Conservation (phyloP, 2,888 invertebrate species). For the Gortyna flavago region DNA sequence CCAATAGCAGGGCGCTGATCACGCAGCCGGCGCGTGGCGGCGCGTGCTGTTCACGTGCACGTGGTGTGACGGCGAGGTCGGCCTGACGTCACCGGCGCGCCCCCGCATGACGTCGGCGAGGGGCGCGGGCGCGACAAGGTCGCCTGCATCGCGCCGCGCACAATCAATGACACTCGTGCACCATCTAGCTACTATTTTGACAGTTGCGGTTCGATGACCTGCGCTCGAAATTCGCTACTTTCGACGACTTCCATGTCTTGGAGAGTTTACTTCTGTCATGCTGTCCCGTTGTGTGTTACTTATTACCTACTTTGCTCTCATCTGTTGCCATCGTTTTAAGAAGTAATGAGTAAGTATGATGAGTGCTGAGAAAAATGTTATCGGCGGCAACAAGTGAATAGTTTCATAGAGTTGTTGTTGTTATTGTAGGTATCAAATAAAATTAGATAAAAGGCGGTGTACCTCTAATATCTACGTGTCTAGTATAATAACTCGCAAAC, state of each 20-base stretch:
- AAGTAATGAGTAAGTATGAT: constrained; percentile 19
- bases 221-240: constrained; percentile 59
- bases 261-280: not conserved
- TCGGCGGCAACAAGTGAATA: constrained; percentile 38
- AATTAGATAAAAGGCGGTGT: constrained; percentile 49
- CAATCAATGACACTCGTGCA: constrained; percentile 71
- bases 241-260: constrained; percentile 38
- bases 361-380: constrained; percentile 35
- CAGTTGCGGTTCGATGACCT: constrained; percentile 78
- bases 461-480: constrained; percentile 31
- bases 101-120: constrained; percentile 86
- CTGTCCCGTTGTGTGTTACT: constrained; percentile 1
- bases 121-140: constrained; percentile 84
- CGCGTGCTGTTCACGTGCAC: constrained; percentile 96
- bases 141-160: constrained; percentile 71
- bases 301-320: not conserved
- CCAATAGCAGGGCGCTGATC: constrained; percentile 92
- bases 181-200: constrained; percentile 77
- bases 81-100: constrained; percentile 91
- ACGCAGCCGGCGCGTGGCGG: constrained; percentile 94
- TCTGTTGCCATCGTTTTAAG: constrained; percentile 26
- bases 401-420: constrained; percentile 41
- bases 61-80: constrained; percentile 92
- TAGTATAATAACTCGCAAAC: constrained; percentile 41
- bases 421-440: constrained; percentile 43